These are phyloP conservation scores for Mustela lutreola DNA, from an alignment of 2,113 vertebrate species.

Conservation along the genomic window DNA sequence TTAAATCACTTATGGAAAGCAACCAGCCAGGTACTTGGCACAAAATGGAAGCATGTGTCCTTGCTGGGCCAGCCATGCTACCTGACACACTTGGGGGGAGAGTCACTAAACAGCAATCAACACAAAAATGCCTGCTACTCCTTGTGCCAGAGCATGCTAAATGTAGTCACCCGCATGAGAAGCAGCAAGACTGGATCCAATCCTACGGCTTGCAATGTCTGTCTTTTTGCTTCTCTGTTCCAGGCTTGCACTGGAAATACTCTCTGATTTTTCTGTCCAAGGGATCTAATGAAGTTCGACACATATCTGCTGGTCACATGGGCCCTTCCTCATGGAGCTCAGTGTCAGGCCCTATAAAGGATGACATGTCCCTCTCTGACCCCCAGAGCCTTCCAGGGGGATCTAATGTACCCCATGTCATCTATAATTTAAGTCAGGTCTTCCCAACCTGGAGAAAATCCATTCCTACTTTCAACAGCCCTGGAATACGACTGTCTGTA, in stretches of 20 bases:
- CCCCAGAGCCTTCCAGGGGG: neutral
- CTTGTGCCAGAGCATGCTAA: neutral
- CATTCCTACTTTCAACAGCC: neutral
- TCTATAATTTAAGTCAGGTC: neutral
- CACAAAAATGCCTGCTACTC: neutral
- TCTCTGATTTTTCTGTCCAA: neutral
- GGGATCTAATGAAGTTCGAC: neutral
- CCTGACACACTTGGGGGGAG: accelerated
- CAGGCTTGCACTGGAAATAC: neutral
- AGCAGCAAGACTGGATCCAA: neutral
- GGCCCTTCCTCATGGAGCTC: neutral
- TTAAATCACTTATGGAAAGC: neutral
- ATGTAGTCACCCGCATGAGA: neutral
- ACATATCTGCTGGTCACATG: neutral
- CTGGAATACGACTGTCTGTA: neutral
- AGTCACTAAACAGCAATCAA: neutral
- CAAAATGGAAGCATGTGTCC: neutral
- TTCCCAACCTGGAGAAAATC: neutral
- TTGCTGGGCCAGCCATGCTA: neutral
- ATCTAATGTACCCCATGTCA: neutral
- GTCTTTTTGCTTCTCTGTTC: neutral
- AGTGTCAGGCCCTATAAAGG: neutral
- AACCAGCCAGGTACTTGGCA: neutral
- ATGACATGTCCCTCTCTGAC: neutral
- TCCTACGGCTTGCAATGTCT: accelerated